Base-by-base conservation (phyloP, 2,888 invertebrate species). In the Abrostola triplasia region DNA sequence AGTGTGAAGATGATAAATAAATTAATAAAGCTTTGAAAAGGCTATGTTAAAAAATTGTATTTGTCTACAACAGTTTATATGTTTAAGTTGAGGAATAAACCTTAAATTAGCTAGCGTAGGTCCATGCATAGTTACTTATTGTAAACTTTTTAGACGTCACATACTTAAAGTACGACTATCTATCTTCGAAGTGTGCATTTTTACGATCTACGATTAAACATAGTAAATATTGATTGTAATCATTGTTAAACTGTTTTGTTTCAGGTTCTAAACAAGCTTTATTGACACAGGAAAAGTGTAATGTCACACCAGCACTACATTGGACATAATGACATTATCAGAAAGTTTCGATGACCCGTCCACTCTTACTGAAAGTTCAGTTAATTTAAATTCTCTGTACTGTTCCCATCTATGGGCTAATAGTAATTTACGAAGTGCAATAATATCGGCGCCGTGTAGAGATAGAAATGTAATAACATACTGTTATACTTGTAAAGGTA, bases 361-460 rank as follows among this genome's bases (percentile, higher is more conserved):
- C 65, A 79, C 85, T 50, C 81, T 84, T 47, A 82, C 82, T 64
- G 85, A 91, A 76, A 85, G 77, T 55, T 88, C 92, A 58, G 82
- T 86, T 48, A 89, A 90, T 75, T 91, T 92, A 87, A 88, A 92
- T 72, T 86, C 88, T 9, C 82, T 94, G 44, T 93, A 94, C 72
- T 92, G 92, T 76, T 89, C 94, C 50, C 92, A 93, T 77, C 85
- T 93, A 67, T 93, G 93, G 94, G 84, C 86, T 58, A 90, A 92
- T 70, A 92, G 90, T 73, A 76, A 87, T 70, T 82, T 92, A 69
- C 86, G 92, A 77, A 90, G 84, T 75, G 86, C 87, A 54, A 85
- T 91, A 58, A 79, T 92, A 74, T 86, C 87, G 76, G 83, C 85
- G 64, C 85, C 88, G 49, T 75, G 78, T 70, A 81, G 79, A 59